Conservation (phyloP, 35 echinoderm and acorn worm genomes). For the Eucidaris tribuloides region DNA sequence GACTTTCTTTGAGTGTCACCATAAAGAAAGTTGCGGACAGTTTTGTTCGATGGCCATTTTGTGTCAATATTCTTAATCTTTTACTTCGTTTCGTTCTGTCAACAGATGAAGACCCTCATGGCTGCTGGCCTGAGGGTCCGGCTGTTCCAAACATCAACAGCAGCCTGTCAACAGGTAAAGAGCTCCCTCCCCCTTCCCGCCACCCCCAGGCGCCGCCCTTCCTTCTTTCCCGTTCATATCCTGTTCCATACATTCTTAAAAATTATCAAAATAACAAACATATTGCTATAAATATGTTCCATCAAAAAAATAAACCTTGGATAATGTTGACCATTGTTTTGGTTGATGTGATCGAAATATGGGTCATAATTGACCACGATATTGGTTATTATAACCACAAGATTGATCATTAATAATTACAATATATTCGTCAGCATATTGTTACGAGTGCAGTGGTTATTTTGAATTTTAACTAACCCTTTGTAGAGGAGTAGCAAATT, state of each 20-base stretch:
- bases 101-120: conserved; percentile 53
- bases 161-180: conserved; percentile 44
- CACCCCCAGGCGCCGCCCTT: neutral
- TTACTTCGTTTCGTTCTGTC: no score
- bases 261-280: neutral
- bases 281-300: neutral
- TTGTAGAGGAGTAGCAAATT: no score
- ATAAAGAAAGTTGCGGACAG: no score
- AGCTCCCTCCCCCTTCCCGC: neutral
- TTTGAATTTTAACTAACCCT: no score
- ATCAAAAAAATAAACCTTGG: neutral
- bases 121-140: conserved; percentile 37
- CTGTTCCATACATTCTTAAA: neutral
- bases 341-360: neutral
- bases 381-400: no score
- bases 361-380: no score
- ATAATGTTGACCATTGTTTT: neutral
- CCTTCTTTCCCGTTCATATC: neutral
- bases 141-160: conserved; percentile 66
- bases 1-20: no score
- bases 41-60: no score
- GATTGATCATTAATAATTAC: no score
- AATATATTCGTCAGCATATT: no score
- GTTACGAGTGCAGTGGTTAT: no score
- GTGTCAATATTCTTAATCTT: no score